Conservation (phyloP, 2,888 invertebrate genomes). For the Pristionchus mayeri region DNA sequence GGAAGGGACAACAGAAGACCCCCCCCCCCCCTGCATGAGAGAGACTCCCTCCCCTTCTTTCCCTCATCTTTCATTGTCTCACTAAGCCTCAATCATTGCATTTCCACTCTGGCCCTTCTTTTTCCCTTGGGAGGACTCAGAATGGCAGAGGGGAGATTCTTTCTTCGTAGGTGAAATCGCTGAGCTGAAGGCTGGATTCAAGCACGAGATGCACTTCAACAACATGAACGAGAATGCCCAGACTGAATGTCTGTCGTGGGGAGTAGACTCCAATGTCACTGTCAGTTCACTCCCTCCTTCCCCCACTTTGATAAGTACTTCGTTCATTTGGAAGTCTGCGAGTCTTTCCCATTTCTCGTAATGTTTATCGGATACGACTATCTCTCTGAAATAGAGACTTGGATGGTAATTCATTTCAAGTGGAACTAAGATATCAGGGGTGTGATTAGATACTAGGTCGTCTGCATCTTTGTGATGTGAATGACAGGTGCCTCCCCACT, state of each 20-base stretch:
- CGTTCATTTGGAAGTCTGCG: no score
- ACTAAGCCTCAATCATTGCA: slow-evolving; percentile 39
- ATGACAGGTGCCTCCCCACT: slow-evolving; percentile 76
- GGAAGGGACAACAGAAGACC: neutral
- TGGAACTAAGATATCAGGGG: slow-evolving; percentile 63
- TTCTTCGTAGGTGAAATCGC: slow-evolving; percentile 76
- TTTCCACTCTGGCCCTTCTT: slow-evolving; percentile 14
- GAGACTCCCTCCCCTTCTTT: slow-evolving; percentile 8
- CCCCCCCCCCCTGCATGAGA: neutral
- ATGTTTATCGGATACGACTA: neutral
- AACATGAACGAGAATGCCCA: slow-evolving; percentile 76
- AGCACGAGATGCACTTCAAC: slow-evolving; percentile 77
- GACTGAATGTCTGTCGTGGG: slow-evolving; percentile 78
- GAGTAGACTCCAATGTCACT: slow-evolving; percentile 78
- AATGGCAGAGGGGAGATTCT: neutral
- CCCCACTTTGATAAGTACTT: neutral
- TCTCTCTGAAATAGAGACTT: neutral
- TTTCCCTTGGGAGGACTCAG: neutral
- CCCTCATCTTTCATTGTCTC: slow-evolving; percentile 29
- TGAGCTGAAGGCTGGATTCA: slow-evolving; percentile 77
- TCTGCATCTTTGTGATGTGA: no score
- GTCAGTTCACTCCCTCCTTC: slow-evolving; percentile 59
- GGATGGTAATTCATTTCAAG: neutral
- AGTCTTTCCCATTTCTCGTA: no score
- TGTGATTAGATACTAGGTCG: no score